Evolutionary conservation across 2,113 vertebrate genomes (phyloP).

Genomic region (Apteryx owenii): DNA sequence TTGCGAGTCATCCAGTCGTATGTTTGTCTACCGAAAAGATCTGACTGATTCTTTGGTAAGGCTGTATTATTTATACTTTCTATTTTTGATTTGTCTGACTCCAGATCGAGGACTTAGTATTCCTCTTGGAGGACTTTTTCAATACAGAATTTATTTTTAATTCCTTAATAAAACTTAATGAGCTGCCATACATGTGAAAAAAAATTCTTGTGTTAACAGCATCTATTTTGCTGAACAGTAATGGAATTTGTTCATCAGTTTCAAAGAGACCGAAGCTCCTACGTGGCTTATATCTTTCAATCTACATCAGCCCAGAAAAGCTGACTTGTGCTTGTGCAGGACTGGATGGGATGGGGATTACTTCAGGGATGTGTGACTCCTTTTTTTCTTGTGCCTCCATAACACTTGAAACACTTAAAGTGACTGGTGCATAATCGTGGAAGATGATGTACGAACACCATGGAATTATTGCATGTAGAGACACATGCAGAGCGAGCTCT

Average conservation of each 20-base stretch:
- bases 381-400: not conserved
- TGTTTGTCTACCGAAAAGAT: constrained; percentile 91
- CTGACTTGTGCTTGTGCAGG: not conserved
- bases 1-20: constrained; percentile 82
- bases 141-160: not conserved
- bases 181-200: not conserved
- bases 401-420: not conserved
- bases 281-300: constrained; percentile 28
- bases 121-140: not conserved
- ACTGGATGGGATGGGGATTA: constrained; percentile 8
- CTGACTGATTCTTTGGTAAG: constrained; percentile 89
- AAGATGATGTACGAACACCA: not conserved
- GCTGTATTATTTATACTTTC: not conserved
- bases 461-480: not conserved
- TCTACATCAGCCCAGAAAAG: not conserved
- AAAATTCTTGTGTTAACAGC: not conserved
- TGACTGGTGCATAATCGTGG: not conserved
- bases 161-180: not conserved
- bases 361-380: not conserved
- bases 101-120: not conserved
- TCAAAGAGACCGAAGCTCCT: constrained; percentile 28
- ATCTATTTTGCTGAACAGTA: constrained; percentile 16
- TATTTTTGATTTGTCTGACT: not conserved
- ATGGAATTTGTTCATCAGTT: constrained; percentile 46
- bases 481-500: fast-evolving